Base-by-base conservation (phyloP, 2,888 invertebrate genomes). In the Notocelia uddmanniana region DNA sequence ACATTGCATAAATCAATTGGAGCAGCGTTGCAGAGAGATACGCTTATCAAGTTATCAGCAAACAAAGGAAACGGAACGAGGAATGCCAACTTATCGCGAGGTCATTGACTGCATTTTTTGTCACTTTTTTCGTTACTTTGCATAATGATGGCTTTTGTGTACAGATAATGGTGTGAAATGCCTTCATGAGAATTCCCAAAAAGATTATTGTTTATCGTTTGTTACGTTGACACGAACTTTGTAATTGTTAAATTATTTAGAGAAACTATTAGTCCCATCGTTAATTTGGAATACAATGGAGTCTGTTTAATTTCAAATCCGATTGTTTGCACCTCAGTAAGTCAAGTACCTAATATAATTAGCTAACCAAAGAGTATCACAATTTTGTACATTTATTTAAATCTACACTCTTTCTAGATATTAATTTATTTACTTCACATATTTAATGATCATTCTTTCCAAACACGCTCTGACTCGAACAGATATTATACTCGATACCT, bases 61-160 rank as follows among this genome's bases (percentile, higher is more conserved):
- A 84, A 85, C 85, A 85, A 85, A 83, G 85, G 82, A 85, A 89
- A 85, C 83, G 78, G 74, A 79, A 80, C 81, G 77, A 80, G 82
- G 82, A 85, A 81, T 83, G 78, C 74, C 63, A 74, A 76, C 77
- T 81, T 89, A 90, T 89, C 89, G 85, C 77, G 76, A 77, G 89
- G 78, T 74, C 85, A 81, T 77, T 77, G 86, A 86, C 84, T 79
- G 59, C 45, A 52, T 62, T 68, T 74, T 70, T 74, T 69, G 66
- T 74, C 77, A 75, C 72, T 75, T 62, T 68, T 74, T 70, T 74
- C 67, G 64, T 74, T 77, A 75, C 72, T 75, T 70, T 68, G 62
- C 72, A 69, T 73, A 50, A 60, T 55, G 34, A 45, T 55, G 41
- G 37, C 59, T 69, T 74, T 71, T 74, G 74, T 70, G 71, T 45